These are phyloP conservation scores for Squalus acanthias DNA, from an alignment of 2,797 vertebrate species.

Conservation along the genomic window DNA sequence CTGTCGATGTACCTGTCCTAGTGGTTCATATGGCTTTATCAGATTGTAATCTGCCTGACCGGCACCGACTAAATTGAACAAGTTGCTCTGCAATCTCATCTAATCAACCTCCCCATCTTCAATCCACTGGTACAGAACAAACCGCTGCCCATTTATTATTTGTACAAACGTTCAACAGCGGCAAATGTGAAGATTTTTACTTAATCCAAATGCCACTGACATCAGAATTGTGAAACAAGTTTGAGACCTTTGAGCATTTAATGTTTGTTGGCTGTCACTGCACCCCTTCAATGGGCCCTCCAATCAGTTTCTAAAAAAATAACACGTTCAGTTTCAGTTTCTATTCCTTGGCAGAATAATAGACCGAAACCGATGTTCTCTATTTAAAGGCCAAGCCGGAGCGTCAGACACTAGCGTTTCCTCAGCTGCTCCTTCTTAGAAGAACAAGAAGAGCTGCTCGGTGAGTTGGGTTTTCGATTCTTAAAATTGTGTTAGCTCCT, in stretches of 20 bases:
- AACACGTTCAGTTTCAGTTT: slow-evolving; percentile 13
- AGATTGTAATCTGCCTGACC: not conserved
- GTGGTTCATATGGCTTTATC: not conserved
- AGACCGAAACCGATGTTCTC: not conserved
- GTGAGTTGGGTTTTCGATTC: not conserved
- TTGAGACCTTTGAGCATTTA: not conserved
- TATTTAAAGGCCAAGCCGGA: not conserved
- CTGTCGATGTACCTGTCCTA: too few species aligned
- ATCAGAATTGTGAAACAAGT: not conserved
- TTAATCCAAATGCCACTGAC: not conserved
- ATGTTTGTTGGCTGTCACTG: not conserved
- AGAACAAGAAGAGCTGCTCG: not conserved
- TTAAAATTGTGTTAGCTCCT: not conserved
- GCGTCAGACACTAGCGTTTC: too few species aligned
- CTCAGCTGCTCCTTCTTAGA: too few species aligned
- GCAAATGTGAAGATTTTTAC: not conserved
- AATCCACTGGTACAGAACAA: not conserved
- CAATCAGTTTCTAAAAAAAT: not conserved
- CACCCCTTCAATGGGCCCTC: not conserved
- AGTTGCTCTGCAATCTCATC: not conserved
- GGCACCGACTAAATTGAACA: not conserved
- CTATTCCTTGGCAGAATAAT: not conserved
- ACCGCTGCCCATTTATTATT: not conserved
- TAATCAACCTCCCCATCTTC: not conserved
- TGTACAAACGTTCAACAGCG: not conserved